These are phyloP conservation scores for Saguinus midas DNA, from an alignment of 2,113 vertebrate genomes.

Conservation along the genomic window DNA sequence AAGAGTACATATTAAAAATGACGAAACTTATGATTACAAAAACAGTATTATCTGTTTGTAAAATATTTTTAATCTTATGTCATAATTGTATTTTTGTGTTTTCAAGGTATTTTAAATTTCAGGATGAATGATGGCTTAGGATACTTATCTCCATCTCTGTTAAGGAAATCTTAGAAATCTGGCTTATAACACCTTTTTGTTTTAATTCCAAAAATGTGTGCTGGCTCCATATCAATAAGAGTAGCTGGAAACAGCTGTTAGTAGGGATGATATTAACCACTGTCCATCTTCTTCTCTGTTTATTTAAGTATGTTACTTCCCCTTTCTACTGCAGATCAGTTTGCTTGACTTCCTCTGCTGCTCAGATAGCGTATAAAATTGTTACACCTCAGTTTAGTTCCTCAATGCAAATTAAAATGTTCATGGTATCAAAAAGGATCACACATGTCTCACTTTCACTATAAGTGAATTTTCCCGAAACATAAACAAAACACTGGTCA, in stretches of 20 bases:
- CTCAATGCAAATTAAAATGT: slow-evolving; percentile 64
- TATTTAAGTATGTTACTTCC: slow-evolving; percentile 64
- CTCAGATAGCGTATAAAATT: slow-evolving; percentile 32
- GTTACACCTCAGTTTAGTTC: slow-evolving; percentile 48
- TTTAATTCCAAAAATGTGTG: background rate
- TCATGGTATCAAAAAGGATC: background rate
- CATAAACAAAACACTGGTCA: background rate
- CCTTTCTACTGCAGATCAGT: slow-evolving; percentile 52
- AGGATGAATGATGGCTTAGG: background rate
- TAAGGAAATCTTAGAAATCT: slow-evolving; percentile 10
- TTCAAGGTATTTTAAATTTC: background rate
- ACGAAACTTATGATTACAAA: background rate
- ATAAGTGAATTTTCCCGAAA: slow-evolving; percentile 60
- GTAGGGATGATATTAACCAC: background rate
- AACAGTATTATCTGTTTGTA: background rate
- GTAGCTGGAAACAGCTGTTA: slow-evolving; percentile 5
- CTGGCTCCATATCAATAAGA: background rate
- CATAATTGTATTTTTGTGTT: background rate
- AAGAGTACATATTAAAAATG: background rate
- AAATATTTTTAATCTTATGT: slow-evolving; percentile 17
- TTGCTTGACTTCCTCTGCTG: slow-evolving; percentile 69
- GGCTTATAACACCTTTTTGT: background rate
- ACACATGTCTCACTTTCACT: slow-evolving; percentile 65
- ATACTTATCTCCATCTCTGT: background rate
- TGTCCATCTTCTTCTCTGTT: background rate